Base-by-base conservation (phyloP, 2,113 vertebrate species). In the Microtus montanus region DNA sequence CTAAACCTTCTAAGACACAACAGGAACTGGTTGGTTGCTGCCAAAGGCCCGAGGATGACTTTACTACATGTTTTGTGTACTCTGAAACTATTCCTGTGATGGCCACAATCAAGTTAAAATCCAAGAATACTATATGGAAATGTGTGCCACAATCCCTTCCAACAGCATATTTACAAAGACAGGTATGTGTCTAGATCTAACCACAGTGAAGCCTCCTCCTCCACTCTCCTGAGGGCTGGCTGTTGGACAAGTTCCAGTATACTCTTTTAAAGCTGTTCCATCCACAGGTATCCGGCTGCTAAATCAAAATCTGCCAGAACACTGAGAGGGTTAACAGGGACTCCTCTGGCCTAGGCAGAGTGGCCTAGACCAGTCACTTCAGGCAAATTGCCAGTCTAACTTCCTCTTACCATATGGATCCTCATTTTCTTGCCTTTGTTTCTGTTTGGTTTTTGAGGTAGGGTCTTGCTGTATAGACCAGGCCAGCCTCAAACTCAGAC, bases 181-280 rank as follows among this genome's bases (percentile, higher is more conserved):
- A 3, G 1, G 7, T 1, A 1, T 22, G 24, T 9, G 19, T 1
- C 44, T 49, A 22, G 12, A 10, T 12, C n/a, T n/a, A 17, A 11
- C 5, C 24, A 41, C 33, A 8, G 10, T 33, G 52, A 26, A 3
- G 26, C n/a, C 64, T 47, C 38, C 63, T 19, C 24, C 30, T 38
- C 58, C 15, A 7, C 19, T 7, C 38, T 33, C 38, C 5, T 7
- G 24, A 49, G 20, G 26, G 47, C 1, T 8, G 9, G 28, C 0
- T 61, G 14, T 11, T 22, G 64, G 24, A 61, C 66, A 58, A 7
- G 15, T 8, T 28, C 47, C 41, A 19, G 71, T 73, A 54, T 14
- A 4, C 12, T 44, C 7, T 19, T 12, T 61, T 28, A 41, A 17
- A 61, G n/a, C 6, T 61, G 22, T 64, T 54, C 44, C 79, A 35